A percentile compares a stretch with the other conserved stretches of the same genome.
These are phyloP conservation scores for Chondrilla cf. caribensis DNA, from an alignment of 37 sponge, comb jelly and placozoan genomes.

Conservation along the genomic window DNA sequence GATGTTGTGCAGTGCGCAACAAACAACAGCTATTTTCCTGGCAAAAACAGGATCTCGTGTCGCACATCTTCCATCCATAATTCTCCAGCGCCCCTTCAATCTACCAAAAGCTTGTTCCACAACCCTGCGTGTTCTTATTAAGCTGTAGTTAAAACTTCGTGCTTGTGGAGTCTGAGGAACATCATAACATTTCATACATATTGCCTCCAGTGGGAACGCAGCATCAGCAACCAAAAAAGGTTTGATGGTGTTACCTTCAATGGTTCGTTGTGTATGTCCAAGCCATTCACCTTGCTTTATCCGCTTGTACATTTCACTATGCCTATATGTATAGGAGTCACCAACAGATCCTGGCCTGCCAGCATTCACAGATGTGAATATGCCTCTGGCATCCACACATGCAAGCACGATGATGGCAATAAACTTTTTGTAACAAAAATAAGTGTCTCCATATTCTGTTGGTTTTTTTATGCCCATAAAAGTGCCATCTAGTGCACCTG, in stretches of 20 bases:
- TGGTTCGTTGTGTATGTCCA: neutral
- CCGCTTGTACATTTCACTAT: neutral
- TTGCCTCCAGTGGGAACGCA: conserved; percentile 1
- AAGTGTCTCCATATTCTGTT: neutral
- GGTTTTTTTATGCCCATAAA: conserved; percentile 26
- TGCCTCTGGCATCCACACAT: conserved; percentile 21
- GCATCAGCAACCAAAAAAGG: conserved; percentile 24
- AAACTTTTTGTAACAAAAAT: conserved; percentile 26
- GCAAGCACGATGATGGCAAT: conserved; percentile 10
- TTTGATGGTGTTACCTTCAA: neutral
- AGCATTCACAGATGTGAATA: conserved; percentile 23
- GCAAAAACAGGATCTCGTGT: conserved; percentile 28
- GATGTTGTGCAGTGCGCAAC: conserved; percentile 29
- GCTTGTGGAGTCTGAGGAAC: neutral
- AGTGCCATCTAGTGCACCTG: conserved; percentile 25
- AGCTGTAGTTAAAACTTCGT: conserved; percentile 15
- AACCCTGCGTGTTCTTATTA: conserved; percentile 20
- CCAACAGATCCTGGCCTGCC: conserved; percentile 30
- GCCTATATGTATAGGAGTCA: neutral
- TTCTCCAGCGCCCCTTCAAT: conserved; percentile 21
- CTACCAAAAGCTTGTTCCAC: conserved; percentile 38
- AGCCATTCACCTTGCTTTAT: conserved; percentile 12
- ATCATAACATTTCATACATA: conserved; percentile 22
- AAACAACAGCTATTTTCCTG: conserved; percentile 9
- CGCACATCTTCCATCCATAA: conserved; percentile 19